A percentile compares a stretch with the other conserved stretches of the same genome.
Evolutionary conservation across 2,888 invertebrate species (phyloP).

Genomic region (Sarcophaga variegata): DNA sequence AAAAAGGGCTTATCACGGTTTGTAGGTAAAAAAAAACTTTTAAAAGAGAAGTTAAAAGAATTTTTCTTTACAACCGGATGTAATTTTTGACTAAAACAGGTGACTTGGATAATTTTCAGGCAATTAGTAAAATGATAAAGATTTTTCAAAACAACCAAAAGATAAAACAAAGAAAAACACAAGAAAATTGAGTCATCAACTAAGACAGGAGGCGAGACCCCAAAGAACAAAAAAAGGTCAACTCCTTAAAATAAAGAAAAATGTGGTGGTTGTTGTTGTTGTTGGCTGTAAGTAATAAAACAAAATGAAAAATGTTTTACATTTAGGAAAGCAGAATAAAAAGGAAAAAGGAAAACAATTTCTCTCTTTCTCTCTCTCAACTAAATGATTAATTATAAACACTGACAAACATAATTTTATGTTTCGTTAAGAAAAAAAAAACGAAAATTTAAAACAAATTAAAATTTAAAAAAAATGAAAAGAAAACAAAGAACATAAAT

Average conservation of each 20-base stretch:
- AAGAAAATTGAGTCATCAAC: slow-evolving; percentile 62
- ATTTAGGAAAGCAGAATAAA: neutral
- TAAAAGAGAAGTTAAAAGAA: no score
- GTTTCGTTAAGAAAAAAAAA: slow-evolving; percentile 9
- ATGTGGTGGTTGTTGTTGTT: slow-evolving; percentile 30
- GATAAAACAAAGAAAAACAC: neutral
- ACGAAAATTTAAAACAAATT: neutral
- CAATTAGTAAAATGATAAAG: slow-evolving; percentile 50
- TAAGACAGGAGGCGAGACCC: slow-evolving; percentile 36
- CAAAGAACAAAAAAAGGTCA: slow-evolving; percentile 29
- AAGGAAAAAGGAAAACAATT: neutral
- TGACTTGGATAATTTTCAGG: slow-evolving; percentile 64
- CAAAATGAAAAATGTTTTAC: slow-evolving; percentile 49
- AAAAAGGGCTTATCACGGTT: no score
- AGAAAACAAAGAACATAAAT: slow-evolving; percentile 52
- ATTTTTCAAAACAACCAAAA: slow-evolving; percentile 23
- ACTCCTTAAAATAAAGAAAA: slow-evolving; percentile 42
- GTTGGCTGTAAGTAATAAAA: no score
- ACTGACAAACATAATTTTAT: slow-evolving; percentile 67
- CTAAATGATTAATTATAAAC: slow-evolving; percentile 68
- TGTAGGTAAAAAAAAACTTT: no score
- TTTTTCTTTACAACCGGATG: slow-evolving; percentile 32
- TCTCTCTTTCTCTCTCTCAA: slow-evolving; percentile 18
- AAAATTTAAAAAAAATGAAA: neutral
- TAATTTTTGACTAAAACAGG: slow-evolving; percentile 48